Evolutionary conservation across 1,140 invertebrate genomes (phyloP).

Genomic region (Ptiloglossa arizonensis): DNA sequence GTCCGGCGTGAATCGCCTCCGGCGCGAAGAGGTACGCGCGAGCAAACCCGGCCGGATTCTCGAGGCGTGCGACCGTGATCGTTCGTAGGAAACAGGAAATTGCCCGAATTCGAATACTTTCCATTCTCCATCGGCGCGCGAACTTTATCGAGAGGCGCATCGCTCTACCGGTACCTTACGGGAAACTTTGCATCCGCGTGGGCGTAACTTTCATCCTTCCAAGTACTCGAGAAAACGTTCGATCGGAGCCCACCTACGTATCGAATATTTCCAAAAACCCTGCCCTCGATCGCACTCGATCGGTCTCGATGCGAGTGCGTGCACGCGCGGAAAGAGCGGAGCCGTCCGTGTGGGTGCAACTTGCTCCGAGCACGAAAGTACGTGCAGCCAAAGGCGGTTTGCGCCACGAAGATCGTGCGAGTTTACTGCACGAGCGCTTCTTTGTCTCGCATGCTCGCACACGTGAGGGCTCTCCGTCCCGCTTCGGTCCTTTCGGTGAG

Average conservation of each 20-base stretch:
- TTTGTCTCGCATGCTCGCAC: slow-evolving; percentile 61
- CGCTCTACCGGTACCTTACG: not conserved
- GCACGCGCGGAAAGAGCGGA: not conserved
- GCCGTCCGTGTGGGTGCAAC: slow-evolving; percentile 24
- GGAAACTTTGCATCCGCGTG: not conserved
- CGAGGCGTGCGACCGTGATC: slow-evolving; percentile 27
- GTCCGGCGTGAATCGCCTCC: not conserved
- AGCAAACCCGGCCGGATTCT: not conserved
- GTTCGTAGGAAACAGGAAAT: slow-evolving; percentile 38
- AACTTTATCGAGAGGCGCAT: not conserved
- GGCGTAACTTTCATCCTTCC: too few species aligned
- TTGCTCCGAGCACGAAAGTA: slow-evolving; percentile 25
- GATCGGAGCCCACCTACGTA: too few species aligned
- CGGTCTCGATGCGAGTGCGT: too few species aligned
- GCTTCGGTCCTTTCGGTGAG: not conserved
- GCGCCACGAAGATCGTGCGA: slow-evolving; percentile 62
- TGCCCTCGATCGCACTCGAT: too few species aligned
- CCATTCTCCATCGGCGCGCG: not conserved
- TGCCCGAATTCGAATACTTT: slow-evolving; percentile 25
- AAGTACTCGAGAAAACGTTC: too few species aligned
- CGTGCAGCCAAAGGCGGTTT: slow-evolving; percentile 47
- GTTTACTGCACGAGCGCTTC: slow-evolving; percentile 66
- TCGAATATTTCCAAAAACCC: too few species aligned
- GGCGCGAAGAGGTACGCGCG: slow-evolving; percentile 5
- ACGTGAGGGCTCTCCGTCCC: slow-evolving; percentile 38